A percentile compares a stretch with the other conserved stretches of the same genome.
These are phyloP conservation scores for Oligia fasciuncula DNA, from an alignment of 2,888 invertebrate genomes.

Conservation along the genomic window DNA sequence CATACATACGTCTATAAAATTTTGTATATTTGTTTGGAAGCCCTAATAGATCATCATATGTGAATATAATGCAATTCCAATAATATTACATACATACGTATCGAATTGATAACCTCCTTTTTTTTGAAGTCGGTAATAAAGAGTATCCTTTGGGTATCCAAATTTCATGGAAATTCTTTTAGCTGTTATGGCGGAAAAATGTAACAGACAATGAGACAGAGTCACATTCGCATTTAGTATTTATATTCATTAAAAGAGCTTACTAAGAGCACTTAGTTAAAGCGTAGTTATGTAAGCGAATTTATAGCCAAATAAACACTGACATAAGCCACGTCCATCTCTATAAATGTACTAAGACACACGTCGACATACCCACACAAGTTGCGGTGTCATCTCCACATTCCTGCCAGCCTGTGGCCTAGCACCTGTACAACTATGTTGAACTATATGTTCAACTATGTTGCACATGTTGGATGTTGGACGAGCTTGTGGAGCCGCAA, in stretches of 20 bases:
- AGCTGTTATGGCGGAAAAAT: not conserved
- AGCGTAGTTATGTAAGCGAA: too few relatives aligned
- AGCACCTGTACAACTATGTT: conserved; percentile 48
- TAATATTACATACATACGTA: too few relatives aligned
- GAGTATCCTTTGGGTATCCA: too few relatives aligned
- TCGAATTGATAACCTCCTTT: too few relatives aligned
- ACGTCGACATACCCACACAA: conserved; percentile 19
- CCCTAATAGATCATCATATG: too few relatives aligned
- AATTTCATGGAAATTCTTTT: not conserved
- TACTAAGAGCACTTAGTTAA: too few relatives aligned
- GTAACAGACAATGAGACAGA: not conserved
- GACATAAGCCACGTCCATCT: not conserved
- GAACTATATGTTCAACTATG: conserved; percentile 49
- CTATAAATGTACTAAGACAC: not conserved
- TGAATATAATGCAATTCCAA: too few relatives aligned
- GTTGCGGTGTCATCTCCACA: conserved; percentile 48
- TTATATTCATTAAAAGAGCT: too few relatives aligned
- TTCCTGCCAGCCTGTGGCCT: conserved; percentile 49
- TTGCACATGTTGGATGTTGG: conserved; percentile 51
- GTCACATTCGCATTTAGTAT: not conserved
- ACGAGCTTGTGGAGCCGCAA: conserved; percentile 47
- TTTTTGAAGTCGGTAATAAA: too few relatives aligned
- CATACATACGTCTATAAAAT: too few relatives aligned
- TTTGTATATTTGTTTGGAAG: too few relatives aligned
- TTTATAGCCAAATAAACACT: not conserved